A percentile compares a stretch with the other conserved stretches of the same genome.
Conservation (phyloP, 2,888 invertebrate species). For the Flexamia atlantica region DNA sequence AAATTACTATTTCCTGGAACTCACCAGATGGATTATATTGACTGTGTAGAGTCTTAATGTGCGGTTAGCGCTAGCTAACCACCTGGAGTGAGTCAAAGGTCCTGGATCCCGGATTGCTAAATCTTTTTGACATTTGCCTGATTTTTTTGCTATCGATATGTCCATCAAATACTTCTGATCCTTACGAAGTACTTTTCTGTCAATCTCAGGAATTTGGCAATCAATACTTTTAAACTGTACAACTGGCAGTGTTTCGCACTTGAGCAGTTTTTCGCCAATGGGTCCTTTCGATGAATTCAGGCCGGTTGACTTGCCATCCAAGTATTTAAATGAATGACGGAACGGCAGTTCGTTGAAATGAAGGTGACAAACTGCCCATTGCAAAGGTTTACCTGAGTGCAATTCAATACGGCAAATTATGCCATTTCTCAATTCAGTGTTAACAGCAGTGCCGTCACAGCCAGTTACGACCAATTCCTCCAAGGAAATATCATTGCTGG, state of each 20-base stretch:
- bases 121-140: slow-evolving; percentile 60
- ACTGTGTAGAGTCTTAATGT: slow-evolving; percentile 40
- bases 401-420: slow-evolving; percentile 63
- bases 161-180: slow-evolving; percentile 65
- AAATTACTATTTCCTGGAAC: slow-evolving; percentile 26
- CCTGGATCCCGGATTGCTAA: slow-evolving; percentile 40
- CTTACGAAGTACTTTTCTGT: slow-evolving; percentile 41
- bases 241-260: slow-evolving; percentile 64
- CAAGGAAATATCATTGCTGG: slow-evolving; percentile 66
- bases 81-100: slow-evolving; percentile 50
- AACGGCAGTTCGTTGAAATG: slow-evolving; percentile 66
- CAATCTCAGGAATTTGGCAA: slow-evolving; percentile 43
- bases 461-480: slow-evolving; percentile 64
- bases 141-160: slow-evolving; percentile 59
- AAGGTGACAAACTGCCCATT: slow-evolving; percentile 63
- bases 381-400: slow-evolving; percentile 60
- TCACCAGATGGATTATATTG: slow-evolving; percentile 28
- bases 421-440: slow-evolving; percentile 63
- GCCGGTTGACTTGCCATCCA: slow-evolving; percentile 64
- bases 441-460: slow-evolving; percentile 65
- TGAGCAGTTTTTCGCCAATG: slow-evolving; percentile 60
- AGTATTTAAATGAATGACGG: slow-evolving; percentile 61
- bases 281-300: slow-evolving; percentile 62
- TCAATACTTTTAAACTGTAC: slow-evolving; percentile 62
- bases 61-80: slow-evolving; percentile 41